Percentiles rank a stretch among this genome's conserved stretches.
phyloP scores from a whole-genome alignment of 1,140 invertebrate genomes.

The Thereuonema tuberculata region DNA sequence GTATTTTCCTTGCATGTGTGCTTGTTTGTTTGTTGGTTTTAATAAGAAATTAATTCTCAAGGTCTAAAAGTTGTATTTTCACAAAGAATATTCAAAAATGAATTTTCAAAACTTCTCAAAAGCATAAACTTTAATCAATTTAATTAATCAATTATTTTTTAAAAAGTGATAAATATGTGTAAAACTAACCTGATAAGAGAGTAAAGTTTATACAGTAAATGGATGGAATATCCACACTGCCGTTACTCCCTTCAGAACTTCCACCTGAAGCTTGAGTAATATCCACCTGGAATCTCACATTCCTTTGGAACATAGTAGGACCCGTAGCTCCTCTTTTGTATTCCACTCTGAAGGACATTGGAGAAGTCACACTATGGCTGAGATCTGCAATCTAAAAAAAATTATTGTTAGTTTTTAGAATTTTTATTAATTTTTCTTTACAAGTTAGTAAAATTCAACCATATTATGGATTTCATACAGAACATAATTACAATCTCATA shows the following conservation, averaged over 20 bases:
- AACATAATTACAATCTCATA: too few relatives aligned
- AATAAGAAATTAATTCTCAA: too few relatives aligned
- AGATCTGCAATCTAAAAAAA: conserved; percentile 82
- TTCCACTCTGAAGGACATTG: conserved; percentile 95
- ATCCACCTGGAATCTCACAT: conserved; percentile 84
- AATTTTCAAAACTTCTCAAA: too few relatives aligned
- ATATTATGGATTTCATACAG: too few relatives aligned
- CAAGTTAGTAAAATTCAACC: too few relatives aligned
- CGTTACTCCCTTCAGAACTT: conserved; percentile 48
- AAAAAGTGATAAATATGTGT: too few relatives aligned
- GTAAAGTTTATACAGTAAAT: conserved; percentile 91
- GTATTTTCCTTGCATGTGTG: too few relatives aligned
- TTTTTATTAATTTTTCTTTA: too few relatives aligned
- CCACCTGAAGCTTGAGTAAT: conserved; percentile 35
- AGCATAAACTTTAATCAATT: background rate
- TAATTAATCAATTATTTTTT: too few relatives aligned
- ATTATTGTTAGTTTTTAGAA: too few relatives aligned
- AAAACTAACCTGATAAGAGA: conserved; percentile 76
- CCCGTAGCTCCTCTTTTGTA: conserved; percentile 86
- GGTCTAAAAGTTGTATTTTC: conserved; percentile 1
- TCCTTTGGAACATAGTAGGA: conserved; percentile 89
- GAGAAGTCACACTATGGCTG: conserved; percentile 94
- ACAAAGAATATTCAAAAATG: conserved; percentile 1
- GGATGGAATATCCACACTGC: conserved; percentile 45
- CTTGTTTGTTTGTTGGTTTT: too few relatives aligned